These are phyloP conservation scores for Rhopalosiphum nymphaeae DNA, from an alignment of 2,888 invertebrate species.

Conservation along the genomic window DNA sequence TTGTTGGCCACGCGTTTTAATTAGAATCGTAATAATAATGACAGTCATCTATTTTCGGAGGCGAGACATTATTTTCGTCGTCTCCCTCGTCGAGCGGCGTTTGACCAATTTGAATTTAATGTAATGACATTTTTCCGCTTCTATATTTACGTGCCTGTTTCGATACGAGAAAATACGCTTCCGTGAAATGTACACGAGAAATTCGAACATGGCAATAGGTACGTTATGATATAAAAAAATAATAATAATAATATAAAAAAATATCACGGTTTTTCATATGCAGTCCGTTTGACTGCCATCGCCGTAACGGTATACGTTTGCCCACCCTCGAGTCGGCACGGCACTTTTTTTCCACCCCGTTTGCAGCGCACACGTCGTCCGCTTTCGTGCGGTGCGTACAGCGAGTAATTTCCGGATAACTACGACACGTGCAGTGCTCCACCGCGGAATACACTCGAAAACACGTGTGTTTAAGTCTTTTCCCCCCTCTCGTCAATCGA, in stretches of 20 bases:
- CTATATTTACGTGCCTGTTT: background rate
- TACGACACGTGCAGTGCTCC: background rate
- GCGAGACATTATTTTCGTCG: conserved; percentile 40
- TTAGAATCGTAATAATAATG: conserved; percentile 47
- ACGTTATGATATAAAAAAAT: background rate
- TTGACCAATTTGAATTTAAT: conserved; percentile 40
- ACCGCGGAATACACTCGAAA: background rate
- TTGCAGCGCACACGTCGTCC: conserved; percentile 26
- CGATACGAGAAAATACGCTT: background rate
- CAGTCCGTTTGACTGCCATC: conserved; percentile 15
- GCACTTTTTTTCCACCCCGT: conserved; percentile 47
- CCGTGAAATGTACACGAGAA: background rate
- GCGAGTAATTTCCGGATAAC: conserved; percentile 32
- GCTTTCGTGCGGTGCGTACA: background rate
- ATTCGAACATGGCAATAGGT: background rate
- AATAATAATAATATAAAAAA: background rate
- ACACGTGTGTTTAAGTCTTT: conserved; percentile 30
- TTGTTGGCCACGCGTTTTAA: conserved; percentile 47
- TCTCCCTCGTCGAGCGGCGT: conserved; percentile 19
- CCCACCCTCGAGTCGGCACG: background rate
- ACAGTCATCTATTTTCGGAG: conserved; percentile 49
- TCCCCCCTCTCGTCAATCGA: background rate
- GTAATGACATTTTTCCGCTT: background rate
- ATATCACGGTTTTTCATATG: background rate
- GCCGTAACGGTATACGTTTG: conserved; percentile 32